These are phyloP conservation scores for Nyctibius grandis DNA, from an alignment of 2,797 vertebrate species.

Conservation along the genomic window DNA sequence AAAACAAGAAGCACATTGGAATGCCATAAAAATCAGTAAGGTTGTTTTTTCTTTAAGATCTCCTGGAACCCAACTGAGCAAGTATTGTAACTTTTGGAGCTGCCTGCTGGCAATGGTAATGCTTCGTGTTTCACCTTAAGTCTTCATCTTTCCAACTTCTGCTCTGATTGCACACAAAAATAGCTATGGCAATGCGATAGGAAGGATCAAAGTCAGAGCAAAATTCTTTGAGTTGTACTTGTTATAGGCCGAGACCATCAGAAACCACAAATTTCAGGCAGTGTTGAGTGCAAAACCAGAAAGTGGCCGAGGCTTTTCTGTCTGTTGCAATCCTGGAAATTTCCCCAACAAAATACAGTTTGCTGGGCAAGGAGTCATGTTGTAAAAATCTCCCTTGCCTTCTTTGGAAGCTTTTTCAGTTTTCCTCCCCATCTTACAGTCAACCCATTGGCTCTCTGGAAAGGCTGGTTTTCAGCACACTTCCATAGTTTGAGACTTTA, in stretches of 20 bases:
- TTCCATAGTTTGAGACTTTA: not conserved
- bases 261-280: not conserved
- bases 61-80: not conserved
- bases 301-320: not conserved
- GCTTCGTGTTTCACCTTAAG: not conserved
- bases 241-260: not conserved
- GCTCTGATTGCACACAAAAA: not conserved
- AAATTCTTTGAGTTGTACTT: not conserved
- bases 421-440: not conserved
- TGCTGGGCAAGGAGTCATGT: not conserved
- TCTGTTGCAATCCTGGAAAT: not conserved
- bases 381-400: not conserved
- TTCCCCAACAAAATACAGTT: not conserved
- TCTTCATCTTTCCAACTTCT: not conserved
- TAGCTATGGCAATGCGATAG: not conserved
- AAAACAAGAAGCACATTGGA: not conserved
- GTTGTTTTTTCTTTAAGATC: not conserved
- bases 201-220: not conserved
- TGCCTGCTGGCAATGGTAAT: not conserved
- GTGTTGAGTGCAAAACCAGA: not conserved
- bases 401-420: not conserved
- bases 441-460: not conserved
- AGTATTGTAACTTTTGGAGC: not conserved
- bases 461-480: not conserved
- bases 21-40: not conserved